Evolutionary conservation across 2,797 vertebrate species (phyloP).

Genomic region (Cichlasoma orientale): DNA sequence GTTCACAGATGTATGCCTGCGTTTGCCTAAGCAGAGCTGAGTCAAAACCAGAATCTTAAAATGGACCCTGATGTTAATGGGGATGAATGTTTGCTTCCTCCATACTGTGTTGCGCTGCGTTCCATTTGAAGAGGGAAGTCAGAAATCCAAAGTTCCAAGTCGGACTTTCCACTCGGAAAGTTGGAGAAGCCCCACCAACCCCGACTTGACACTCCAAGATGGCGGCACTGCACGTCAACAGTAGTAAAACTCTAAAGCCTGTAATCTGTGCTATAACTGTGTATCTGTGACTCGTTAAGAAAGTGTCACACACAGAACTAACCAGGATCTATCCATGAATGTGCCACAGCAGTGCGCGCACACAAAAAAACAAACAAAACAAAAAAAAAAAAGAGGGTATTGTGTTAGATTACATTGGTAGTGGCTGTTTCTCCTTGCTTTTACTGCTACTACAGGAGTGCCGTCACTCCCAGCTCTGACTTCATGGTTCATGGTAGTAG

Average conservation of each 20-base stretch:
- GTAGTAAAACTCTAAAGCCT: not conserved
- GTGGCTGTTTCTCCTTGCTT: not conserved
- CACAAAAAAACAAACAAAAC: too few species aligned
- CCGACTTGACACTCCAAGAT: not conserved
- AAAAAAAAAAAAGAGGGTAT: not conserved
- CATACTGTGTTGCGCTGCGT: not conserved
- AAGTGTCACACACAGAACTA: not conserved
- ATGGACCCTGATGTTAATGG: not conserved
- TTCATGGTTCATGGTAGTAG: not conserved
- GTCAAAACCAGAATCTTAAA: not conserved
- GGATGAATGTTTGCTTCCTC: not conserved
- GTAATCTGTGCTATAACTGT: not conserved
- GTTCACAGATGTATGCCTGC: too few species aligned
- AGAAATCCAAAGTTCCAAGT: not conserved
- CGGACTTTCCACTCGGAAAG: not conserved
- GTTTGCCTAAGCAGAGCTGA: too few species aligned
- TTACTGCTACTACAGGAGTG: not conserved
- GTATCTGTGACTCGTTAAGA: not conserved
- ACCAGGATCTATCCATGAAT: not conserved
- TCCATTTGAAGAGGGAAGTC: not conserved
- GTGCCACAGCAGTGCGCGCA: too few species aligned
- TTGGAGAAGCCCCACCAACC: not conserved
- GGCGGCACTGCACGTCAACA: not conserved
- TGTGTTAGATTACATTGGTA: not conserved
- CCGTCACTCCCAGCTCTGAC: not conserved